Base-by-base conservation (phyloP, 2,888 invertebrate species). In the Lasius platythorax region DNA sequence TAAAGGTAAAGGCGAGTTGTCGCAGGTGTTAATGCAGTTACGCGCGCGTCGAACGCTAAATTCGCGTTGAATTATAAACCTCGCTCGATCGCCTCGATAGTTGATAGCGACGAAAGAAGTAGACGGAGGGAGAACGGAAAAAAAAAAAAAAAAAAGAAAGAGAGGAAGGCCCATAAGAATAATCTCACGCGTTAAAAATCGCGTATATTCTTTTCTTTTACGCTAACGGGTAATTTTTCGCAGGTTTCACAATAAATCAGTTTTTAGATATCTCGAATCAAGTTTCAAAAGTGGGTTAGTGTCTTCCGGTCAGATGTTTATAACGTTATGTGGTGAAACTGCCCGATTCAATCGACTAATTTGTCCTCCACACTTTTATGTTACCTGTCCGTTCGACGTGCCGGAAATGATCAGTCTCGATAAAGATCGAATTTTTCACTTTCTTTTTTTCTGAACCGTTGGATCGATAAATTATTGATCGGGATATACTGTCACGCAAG, bases 11-110 rank as follows among this genome's bases (percentile, higher is more conserved):
- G 33, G 40, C 67, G 18, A 78, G 9, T 2, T 28, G 40, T 56
- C 9, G 76, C 67, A 58, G 43, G 43, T 58, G 67, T 43, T 78
- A 78, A 68, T 58, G 68, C 28, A 40, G 28, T 15, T 76, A 30
- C 30, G 23, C 9, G 9, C 8, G 43, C n/a, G 3, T 78, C 43
- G 40, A 23, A 68, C 15, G 12, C 40, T 58, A 30, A 28, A 75
- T 33, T 37, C 56, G 9, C 66, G 11, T 46, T 28, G 37, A 12
- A 33, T 28, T 15, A 23, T 63, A 6, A 63, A 50, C 3, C 46
- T 64, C 28, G 11, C 5, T n/a, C 28, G 15, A 50, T 68, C 23
- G 23, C 15, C 18, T 23, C 8, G 43, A 12, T 11, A 46, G n/a
- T 23, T 30, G 40, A 76, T 43, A 46, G 5, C 23, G 15, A 63